Conservation (phyloP, 2,113 vertebrate genomes). For the Rattus rattus region DNA sequence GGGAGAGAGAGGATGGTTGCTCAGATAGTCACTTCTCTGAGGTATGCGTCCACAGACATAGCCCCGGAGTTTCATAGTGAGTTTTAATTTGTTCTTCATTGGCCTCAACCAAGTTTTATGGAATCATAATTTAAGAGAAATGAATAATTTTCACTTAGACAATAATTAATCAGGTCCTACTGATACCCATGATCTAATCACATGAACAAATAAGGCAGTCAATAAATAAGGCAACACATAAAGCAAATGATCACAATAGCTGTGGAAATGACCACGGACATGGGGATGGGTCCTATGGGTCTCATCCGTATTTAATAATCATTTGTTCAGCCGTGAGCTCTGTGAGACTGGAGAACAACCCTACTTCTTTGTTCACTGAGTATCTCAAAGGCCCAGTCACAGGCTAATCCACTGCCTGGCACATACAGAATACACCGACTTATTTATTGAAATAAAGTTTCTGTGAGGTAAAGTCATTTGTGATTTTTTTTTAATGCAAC, state of each 20-base stretch:
- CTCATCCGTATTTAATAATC: background rate
- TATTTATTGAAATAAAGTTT: slow-evolving; percentile 43
- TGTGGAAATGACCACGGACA: background rate
- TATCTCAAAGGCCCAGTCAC: background rate
- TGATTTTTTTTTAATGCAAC: slow-evolving; percentile 18
- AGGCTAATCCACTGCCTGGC: background rate
- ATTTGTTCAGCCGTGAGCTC: background rate
- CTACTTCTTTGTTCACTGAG: background rate
- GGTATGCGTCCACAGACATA: background rate
- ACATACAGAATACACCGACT: background rate
- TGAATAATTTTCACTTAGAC: slow-evolving; percentile 33
- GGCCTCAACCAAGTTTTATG: background rate
- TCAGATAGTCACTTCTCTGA: too few species aligned
- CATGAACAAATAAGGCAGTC: background rate
- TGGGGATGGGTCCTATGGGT: background rate
- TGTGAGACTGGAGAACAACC: background rate
- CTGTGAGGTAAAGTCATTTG: background rate
- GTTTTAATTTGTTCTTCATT: background rate
- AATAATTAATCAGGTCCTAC: background rate
- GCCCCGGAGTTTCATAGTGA: background rate
- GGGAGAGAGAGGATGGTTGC: background rate
- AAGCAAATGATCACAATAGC: background rate
- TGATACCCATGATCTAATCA: background rate
- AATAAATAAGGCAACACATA: too few species aligned
- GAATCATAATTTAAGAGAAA: background rate